These are phyloP conservation scores for Vannuccia rotundouncinata DNA, from an alignment of 2,888 invertebrate species.

Conservation along the genomic window DNA sequence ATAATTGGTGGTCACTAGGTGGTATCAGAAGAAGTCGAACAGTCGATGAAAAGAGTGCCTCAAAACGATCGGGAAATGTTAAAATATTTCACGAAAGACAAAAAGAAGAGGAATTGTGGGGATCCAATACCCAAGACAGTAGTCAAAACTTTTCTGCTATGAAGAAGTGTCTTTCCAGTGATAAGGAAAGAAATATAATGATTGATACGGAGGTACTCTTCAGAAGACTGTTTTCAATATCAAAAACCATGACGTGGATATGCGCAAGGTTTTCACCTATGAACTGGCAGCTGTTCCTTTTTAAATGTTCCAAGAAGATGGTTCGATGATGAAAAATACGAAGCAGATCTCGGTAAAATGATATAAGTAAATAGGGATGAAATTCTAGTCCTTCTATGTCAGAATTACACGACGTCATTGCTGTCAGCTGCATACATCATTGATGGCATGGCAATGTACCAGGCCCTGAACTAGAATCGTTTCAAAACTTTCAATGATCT, in stretches of 20 bases:
- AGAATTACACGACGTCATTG: too few species aligned
- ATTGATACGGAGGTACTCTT: constrained; percentile 21
- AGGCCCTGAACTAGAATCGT: too few species aligned
- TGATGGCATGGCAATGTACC: too few species aligned
- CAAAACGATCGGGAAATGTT: constrained; percentile 9
- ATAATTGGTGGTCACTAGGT: constrained; percentile 1
- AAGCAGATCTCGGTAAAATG: too few species aligned
- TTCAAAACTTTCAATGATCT: too few species aligned
- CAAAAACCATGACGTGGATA: constrained; percentile 16
- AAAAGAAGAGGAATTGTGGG: not conserved
- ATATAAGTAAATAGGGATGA: too few species aligned
- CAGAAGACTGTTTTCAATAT: constrained; percentile 12
- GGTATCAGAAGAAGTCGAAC: constrained; percentile 21
- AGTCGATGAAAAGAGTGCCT: not conserved
- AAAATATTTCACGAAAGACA: not conserved
- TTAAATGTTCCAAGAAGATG: too few species aligned
- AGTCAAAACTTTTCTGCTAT: constrained; percentile 22
- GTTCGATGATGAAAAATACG: too few species aligned
- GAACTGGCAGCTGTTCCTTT: too few species aligned
- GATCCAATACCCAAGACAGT: not conserved
- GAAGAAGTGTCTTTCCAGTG: constrained; percentile 10
- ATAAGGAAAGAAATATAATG: constrained; percentile 11
- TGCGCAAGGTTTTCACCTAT: too few species aligned
- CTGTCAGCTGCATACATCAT: too few species aligned
- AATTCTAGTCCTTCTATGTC: too few species aligned